Conservation (phyloP, 92 coral and sea anemone genomes). For the Siderastrea siderea region DNA sequence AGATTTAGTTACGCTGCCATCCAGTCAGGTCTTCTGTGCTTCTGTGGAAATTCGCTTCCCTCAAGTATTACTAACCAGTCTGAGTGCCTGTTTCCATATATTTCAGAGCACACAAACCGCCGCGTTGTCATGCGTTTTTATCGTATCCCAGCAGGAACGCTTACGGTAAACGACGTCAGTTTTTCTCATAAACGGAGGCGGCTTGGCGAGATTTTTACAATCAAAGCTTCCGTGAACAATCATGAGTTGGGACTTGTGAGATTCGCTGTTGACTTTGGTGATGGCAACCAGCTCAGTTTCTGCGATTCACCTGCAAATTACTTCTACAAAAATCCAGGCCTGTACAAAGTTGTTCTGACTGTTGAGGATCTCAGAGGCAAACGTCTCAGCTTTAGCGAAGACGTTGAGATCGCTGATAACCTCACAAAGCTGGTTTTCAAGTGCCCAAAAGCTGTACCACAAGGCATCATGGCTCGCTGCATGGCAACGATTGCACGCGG, state of each 20-base stretch:
- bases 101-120: background rate
- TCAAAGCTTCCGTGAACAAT: background rate
- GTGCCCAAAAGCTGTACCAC: conserved; percentile 16
- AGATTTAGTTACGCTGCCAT: conserved; percentile 7
- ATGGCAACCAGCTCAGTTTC: conserved; percentile 25
- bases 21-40: conserved; percentile 39
- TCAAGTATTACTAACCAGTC: background rate
- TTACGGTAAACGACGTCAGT: background rate
- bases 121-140: conserved; percentile 12
- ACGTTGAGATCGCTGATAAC: conserved; percentile 27
- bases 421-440: conserved; percentile 20
- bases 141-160: conserved; percentile 11
- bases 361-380: conserved; percentile 9
- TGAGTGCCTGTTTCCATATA: conserved; percentile 25
- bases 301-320: conserved; percentile 3
- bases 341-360: conserved; percentile 4
- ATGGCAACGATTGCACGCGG: conserved; percentile 18
- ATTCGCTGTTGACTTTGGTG: conserved; percentile 23
- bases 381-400: background rate
- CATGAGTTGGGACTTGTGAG: conserved; percentile 4
- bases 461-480: conserved; percentile 12
- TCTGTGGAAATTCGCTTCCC: conserved; percentile 20
- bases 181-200: background rate
- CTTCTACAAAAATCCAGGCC: conserved; percentile 49
- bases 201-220: conserved; percentile 16